Base-by-base conservation (phyloP, 1,140 invertebrate genomes). In the Ladona fulva region DNA sequence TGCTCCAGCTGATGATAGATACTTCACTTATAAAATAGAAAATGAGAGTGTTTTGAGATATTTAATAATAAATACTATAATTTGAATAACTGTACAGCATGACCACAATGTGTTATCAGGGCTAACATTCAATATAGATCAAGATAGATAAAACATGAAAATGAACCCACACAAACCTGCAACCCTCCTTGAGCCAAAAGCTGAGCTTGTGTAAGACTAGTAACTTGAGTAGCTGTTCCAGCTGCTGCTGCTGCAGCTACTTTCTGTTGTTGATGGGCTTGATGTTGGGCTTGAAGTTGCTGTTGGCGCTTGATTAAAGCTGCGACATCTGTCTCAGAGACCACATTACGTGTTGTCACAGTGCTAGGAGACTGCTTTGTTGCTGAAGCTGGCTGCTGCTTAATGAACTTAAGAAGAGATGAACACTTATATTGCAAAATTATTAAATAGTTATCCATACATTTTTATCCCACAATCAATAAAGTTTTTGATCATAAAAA, bases 301-400 rank as follows among this genome's bases (percentile, higher is more conserved):
- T 89, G 87, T 79, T 92, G 91, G 22, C 89, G 86, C 80, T 93
- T 93, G 0, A 94, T 83, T 22, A 94, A 79, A 12, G 91, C 89
- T 12, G 90, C 88, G 87, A 94, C 90, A 82, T 94, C 92, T 24
- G 88, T 87, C 24, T 93, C 90, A 0, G 91, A 88, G 16, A 66
- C 52, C 1, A 92, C 87, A 19, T 89, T 87, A 76, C 87, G 87
- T 79, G 85, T 87, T 76, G 84, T 86, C 25, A 66, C 52, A 66
- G 16, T 3, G 5, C 16, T 12, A 6, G 52, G 12, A 19, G 1
- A 3, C 14, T 22, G 80, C 77, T 81, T 77, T 29, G 84, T 81
- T 79, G 81, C 80, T 82, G 83, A 83, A 81, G 82, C 78, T 81
- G 83, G 76, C 80, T 44, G 81, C 52, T 66, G 52, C 76, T 75